Percentiles rank a stretch among this genome's conserved stretches.
These are phyloP conservation scores for Palythoa grandis DNA, from an alignment of 92 coral and sea anemone genomes.

Conservation along the genomic window DNA sequence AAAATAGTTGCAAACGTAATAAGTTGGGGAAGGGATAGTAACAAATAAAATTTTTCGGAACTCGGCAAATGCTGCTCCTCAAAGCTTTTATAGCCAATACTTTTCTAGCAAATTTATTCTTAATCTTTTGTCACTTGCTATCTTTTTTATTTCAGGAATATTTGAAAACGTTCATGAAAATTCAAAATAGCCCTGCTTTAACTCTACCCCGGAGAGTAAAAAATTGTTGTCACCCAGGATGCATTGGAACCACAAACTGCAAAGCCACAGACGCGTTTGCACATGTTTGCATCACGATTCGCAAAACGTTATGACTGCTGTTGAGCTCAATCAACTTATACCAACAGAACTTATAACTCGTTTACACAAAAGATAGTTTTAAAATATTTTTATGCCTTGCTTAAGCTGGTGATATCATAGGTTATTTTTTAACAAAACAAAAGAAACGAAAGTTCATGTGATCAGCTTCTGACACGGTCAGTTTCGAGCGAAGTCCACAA, in stretches of 20 bases:
- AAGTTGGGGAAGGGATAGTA: not conserved
- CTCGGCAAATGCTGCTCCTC: not conserved
- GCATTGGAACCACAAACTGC: not conserved
- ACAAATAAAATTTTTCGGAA: not conserved
- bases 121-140: not conserved
- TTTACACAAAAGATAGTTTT: too few relatives aligned
- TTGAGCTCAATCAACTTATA: too few relatives aligned
- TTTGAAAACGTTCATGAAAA: not conserved
- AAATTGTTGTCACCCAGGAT: not conserved
- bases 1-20: not conserved
- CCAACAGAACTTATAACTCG: too few relatives aligned
- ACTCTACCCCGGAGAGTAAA: not conserved
- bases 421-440: too few relatives aligned
- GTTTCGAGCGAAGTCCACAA: too few relatives aligned
- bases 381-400: too few relatives aligned
- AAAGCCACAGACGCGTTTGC: too few relatives aligned
- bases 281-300: too few relatives aligned
- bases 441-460: too few relatives aligned
- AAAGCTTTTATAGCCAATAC: not conserved
- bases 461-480: too few relatives aligned
- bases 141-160: not conserved
- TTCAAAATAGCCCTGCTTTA: not conserved
- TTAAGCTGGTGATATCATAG: too few relatives aligned
- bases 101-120: not conserved
- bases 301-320: too few relatives aligned